Conservation (phyloP, 1,140 invertebrate genomes). For the Hylaeus volcanicus region DNA sequence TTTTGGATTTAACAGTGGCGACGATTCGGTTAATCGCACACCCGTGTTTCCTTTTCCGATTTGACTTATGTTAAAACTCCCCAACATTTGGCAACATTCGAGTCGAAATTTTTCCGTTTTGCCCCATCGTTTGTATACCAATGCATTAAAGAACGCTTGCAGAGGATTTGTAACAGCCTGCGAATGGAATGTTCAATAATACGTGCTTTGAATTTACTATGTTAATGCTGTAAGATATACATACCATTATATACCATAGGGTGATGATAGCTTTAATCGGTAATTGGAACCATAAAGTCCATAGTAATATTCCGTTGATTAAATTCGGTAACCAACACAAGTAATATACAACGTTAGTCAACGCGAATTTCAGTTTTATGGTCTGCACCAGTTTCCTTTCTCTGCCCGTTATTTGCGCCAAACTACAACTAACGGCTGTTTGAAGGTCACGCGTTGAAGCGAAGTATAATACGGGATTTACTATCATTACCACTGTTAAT, state of each 20-base stretch:
- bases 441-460: constrained; percentile 84
- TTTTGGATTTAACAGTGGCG: constrained; percentile 71
- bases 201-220: background rate
- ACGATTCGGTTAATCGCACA: constrained; percentile 67
- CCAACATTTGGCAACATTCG: constrained; percentile 73
- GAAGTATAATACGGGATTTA: constrained; percentile 87
- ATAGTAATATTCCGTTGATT: constrained; percentile 87
- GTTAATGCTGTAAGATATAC: constrained; percentile 48
- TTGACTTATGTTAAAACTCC: constrained; percentile 30
- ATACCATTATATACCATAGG: constrained; percentile 91
- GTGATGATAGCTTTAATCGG: constrained; percentile 85
- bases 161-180: constrained; percentile 90
- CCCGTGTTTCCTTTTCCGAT: constrained; percentile 2
- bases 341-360: constrained; percentile 89
- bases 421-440: constrained; percentile 82
- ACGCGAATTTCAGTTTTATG: constrained; percentile 86
- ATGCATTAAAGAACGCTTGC: constrained; percentile 89
- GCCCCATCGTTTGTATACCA: constrained; percentile 88
- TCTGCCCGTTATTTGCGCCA: constrained; percentile 85
- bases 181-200: background rate
- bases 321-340: constrained; percentile 91
- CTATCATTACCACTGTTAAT: constrained; percentile 87
- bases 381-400: constrained; percentile 87
- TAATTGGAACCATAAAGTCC: constrained; percentile 88
- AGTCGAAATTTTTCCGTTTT: constrained; percentile 74